These are phyloP conservation scores for Notospermus geniculatus DNA, from an alignment of 1,140 invertebrate species.

Conservation along the genomic window DNA sequence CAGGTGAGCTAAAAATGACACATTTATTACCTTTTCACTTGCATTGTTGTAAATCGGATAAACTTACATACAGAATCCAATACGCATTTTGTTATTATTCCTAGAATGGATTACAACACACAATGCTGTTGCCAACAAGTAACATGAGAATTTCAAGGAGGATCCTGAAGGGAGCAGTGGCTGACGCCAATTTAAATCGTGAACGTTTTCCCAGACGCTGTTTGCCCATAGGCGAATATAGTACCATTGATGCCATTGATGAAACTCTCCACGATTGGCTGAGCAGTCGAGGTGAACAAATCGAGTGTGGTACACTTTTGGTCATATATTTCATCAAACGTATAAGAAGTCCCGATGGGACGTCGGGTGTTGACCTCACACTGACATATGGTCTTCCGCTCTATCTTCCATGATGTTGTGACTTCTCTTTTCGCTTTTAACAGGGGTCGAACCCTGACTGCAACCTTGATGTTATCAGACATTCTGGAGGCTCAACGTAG, in stretches of 20 bases:
- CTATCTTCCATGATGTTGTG: slow-evolving; percentile 23
- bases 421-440: slow-evolving; percentile 22
- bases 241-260: slow-evolving; percentile 61
- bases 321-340: slow-evolving; percentile 42
- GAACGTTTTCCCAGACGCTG: slow-evolving; percentile 98
- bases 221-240: slow-evolving; percentile 99
- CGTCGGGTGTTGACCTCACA: slow-evolving; percentile 13
- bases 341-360: slow-evolving; percentile 17
- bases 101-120: no score
- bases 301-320: slow-evolving; percentile 29
- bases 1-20: no score
- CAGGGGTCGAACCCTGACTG: slow-evolving; percentile 10
- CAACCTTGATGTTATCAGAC: slow-evolving; percentile 20
- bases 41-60: no score
- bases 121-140: no score
- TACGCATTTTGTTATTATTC: no score
- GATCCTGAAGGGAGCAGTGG: no score
- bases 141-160: no score
- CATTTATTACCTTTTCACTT: no score
- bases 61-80: no score
- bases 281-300: slow-evolving; percentile 35
- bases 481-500: slow-evolving; percentile 2
- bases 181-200: no score
- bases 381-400: slow-evolving; percentile 24
- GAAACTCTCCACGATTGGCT: slow-evolving; percentile 35